A percentile compares a stretch with the other conserved stretches of the same genome.
phyloP scores from a whole-genome alignment of 2,797 vertebrate genomes.

The Cygnus olor region DNA sequence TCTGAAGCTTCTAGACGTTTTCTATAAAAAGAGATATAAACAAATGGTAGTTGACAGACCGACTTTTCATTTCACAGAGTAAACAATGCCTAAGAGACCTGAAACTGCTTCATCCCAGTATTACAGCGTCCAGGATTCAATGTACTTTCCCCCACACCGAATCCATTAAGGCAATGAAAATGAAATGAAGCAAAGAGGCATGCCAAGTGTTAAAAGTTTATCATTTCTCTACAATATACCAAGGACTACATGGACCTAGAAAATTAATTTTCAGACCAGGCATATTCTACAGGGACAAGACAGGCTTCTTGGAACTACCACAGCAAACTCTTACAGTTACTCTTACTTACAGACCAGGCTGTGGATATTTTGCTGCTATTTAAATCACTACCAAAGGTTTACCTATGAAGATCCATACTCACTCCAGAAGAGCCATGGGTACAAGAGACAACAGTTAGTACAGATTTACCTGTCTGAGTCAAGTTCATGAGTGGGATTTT shows the following conservation, averaged over 20 bases:
- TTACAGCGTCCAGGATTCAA: not conserved
- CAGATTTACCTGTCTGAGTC: not conserved
- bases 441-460: not conserved
- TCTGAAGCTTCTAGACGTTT: slow-evolving; percentile 88
- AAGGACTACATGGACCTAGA: not conserved
- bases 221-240: not conserved
- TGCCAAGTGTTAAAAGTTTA: not conserved
- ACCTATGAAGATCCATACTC: not conserved
- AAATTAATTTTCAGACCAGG: not conserved
- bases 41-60: not conserved
- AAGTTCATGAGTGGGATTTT: not conserved
- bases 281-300: not conserved
- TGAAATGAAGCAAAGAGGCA: not conserved
- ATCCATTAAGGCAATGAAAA: not conserved
- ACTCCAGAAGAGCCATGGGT: not conserved
- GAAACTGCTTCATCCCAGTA: not conserved
- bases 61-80: not conserved
- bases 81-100: not conserved
- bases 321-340: not conserved
- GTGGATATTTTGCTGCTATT: not conserved
- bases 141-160: not conserved
- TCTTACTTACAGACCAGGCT: not conserved
- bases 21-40: slow-evolving; percentile 67
- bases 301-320: not conserved
- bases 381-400: not conserved